phyloP scores from a whole-genome alignment of 2,888 invertebrate genomes.

The Deilephila porcellus region DNA sequence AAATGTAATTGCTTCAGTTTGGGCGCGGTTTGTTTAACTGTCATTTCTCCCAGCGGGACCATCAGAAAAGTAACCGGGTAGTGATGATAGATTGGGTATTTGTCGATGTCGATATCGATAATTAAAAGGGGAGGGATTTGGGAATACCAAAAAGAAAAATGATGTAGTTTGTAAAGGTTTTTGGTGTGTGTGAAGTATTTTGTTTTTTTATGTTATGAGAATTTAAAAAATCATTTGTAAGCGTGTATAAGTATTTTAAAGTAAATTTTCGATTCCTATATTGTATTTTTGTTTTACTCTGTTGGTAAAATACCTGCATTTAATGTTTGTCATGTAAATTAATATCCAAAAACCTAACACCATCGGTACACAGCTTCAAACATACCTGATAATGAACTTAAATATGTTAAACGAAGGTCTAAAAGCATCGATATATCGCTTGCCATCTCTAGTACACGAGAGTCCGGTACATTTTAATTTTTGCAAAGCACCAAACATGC shows the following conservation, averaged over 20 bases:
- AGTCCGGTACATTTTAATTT: constrained; percentile 13
- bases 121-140: too few relatives aligned
- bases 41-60: constrained; percentile 39
- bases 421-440: background rate
- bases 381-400: too few relatives aligned
- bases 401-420: background rate
- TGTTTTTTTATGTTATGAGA: too few relatives aligned
- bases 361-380: too few relatives aligned
- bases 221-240: too few relatives aligned
- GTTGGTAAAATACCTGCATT: too few relatives aligned
- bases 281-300: too few relatives aligned
- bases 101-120: constrained; percentile 33
- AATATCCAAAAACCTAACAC: too few relatives aligned
- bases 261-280: too few relatives aligned
- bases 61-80: constrained; percentile 31
- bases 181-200: too few relatives aligned
- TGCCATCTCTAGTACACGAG: background rate
- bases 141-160: background rate
- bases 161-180: background rate
- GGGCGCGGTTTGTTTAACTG: constrained; percentile 33
- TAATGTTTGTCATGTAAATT: too few relatives aligned
- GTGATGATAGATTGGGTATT: constrained; percentile 35
- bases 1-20: constrained; percentile 36
- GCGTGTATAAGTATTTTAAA: too few relatives aligned
- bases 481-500: constrained; percentile 8